phyloP scores from a whole-genome alignment of 2,888 invertebrate genomes.

The Caenorhabditis sp. region DNA sequence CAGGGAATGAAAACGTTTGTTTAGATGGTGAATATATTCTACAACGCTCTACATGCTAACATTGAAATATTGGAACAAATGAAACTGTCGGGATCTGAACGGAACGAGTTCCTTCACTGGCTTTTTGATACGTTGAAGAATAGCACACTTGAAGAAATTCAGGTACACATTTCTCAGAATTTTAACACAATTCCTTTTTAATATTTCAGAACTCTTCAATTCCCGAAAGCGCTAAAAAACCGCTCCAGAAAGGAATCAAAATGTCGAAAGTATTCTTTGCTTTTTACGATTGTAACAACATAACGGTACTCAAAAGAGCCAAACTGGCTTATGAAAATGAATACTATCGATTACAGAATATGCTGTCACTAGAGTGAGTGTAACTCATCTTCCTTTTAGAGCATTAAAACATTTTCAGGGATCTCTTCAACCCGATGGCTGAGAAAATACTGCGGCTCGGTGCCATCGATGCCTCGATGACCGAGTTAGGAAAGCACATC shows the following conservation, averaged over 20 bases:
- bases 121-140: constrained; percentile 47
- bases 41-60: constrained; percentile 56
- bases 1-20: too few species aligned
- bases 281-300: constrained; percentile 60
- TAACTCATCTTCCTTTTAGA: too few species aligned
- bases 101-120: constrained; percentile 43
- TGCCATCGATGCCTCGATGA: constrained; percentile 50
- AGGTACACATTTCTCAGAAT: background rate
- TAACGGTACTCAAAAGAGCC: constrained; percentile 26
- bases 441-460: constrained; percentile 45
- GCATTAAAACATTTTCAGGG: background rate
- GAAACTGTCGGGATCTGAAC: constrained; percentile 14
- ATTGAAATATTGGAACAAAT: constrained; percentile 47
- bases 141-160: constrained; percentile 29
- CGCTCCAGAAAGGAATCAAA: constrained; percentile 9
- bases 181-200: background rate
- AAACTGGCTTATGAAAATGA: constrained; percentile 47
- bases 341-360: constrained; percentile 37
- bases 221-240: background rate
- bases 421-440: constrained; percentile 11
- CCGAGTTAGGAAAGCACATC: constrained; percentile 13
- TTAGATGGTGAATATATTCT: constrained; percentile 50
- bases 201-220: constrained; percentile 20
- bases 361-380: constrained; percentile 24
- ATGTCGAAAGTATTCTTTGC: constrained; percentile 41